A percentile compares a stretch with the other conserved stretches of the same genome.
Conservation (phyloP, 2,888 invertebrate genomes). For the Lasioglossum leucozonium region DNA sequence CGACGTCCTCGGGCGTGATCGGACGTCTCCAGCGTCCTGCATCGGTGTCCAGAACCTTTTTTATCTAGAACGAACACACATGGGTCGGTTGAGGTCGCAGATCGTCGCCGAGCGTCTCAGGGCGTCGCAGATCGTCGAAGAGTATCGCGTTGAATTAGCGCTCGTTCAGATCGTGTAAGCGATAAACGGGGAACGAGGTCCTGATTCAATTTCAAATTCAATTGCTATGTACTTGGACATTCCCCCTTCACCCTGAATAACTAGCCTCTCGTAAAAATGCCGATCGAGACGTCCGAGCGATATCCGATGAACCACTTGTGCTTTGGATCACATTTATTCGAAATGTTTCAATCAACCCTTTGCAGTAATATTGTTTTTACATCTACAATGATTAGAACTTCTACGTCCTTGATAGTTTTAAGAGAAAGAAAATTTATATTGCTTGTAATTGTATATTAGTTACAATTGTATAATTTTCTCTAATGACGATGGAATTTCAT, state of each 20-base stretch:
- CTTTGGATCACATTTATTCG: too few relatives aligned
- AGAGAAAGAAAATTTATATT: too few relatives aligned
- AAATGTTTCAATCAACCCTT: too few relatives aligned
- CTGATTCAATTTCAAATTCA: constrained; percentile 40
- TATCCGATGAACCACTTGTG: too few relatives aligned
- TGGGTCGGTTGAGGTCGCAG: constrained; percentile 14
- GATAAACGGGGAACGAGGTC: background rate
- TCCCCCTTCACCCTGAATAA: background rate
- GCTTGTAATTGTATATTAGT: too few relatives aligned
- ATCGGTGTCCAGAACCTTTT: background rate
- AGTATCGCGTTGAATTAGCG: background rate
- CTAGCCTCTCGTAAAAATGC: background rate
- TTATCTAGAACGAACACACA: background rate
- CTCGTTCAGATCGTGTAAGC: constrained; percentile 7
- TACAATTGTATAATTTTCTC: too few relatives aligned
- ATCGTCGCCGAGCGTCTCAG: background rate
- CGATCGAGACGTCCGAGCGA: too few relatives aligned
- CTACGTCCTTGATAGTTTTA: too few relatives aligned
- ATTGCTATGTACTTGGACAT: background rate
- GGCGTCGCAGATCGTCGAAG: background rate
- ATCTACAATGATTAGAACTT: too few relatives aligned
- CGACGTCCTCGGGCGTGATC: constrained; percentile 38
- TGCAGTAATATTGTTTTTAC: too few relatives aligned
- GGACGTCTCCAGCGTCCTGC: constrained; percentile 5
- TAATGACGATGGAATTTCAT: too few relatives aligned